Evolutionary conservation across 1,140 invertebrate species (phyloP).

Genomic region (Kradibia gibbosae): DNA sequence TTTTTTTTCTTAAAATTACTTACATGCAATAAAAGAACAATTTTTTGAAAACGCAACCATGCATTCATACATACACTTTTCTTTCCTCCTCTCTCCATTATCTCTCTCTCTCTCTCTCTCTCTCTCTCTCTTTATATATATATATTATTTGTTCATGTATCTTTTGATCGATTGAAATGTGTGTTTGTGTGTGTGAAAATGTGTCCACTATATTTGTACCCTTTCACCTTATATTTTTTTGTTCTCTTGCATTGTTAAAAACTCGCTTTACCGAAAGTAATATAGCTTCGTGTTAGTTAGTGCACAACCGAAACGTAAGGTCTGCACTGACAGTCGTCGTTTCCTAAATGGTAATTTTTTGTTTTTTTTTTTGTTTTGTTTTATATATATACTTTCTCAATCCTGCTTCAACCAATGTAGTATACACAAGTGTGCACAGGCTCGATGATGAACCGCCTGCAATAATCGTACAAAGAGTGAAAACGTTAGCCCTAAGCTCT

Average conservation of each 20-base stretch:
- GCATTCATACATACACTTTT: slow-evolving; percentile 42
- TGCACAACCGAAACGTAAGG: neutral
- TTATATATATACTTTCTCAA: no score
- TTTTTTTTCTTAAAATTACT: slow-evolving; percentile 27
- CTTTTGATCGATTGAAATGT: no score
- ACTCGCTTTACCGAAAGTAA: neutral
- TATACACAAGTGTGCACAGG: neutral
- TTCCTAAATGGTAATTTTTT: neutral
- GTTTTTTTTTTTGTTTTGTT: no score
- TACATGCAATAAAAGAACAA: slow-evolving; percentile 37
- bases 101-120: no score
- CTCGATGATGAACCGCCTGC: neutral
- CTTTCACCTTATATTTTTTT: neutral
- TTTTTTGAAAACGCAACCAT: slow-evolving; percentile 44
- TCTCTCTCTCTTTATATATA: no score
- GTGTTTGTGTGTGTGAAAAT: neutral
- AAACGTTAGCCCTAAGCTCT: neutral
- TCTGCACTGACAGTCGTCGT: neutral
- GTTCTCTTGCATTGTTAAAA: neutral
- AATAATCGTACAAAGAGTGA: neutral
- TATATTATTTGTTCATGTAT: no score
- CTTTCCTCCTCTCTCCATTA: slow-evolving; percentile 32
- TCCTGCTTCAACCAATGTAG: no score
- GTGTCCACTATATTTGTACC: neutral
- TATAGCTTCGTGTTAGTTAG: slow-evolving; percentile 20